phyloP scores from a whole-genome alignment of 2,888 invertebrate species.

The Eupeodes latifasciatus region DNA sequence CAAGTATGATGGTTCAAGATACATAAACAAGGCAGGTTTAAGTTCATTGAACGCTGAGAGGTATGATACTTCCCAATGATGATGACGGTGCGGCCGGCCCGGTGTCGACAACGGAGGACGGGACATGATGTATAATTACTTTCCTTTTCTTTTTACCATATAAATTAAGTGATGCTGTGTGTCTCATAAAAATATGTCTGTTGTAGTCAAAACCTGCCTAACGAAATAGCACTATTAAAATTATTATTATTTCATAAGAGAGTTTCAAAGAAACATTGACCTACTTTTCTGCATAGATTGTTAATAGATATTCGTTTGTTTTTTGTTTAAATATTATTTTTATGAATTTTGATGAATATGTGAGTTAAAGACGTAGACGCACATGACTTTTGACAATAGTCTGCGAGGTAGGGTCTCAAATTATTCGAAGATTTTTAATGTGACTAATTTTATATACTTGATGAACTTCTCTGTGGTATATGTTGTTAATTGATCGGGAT shows the following conservation, averaged over 20 bases:
- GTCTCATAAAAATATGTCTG: background rate
- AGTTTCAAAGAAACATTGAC: slow-evolving; percentile 73
- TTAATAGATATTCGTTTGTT: slow-evolving; percentile 3
- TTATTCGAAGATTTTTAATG: background rate
- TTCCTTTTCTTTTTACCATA: slow-evolving; percentile 39
- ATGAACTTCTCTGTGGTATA: no score
- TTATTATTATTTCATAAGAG: slow-evolving; percentile 68
- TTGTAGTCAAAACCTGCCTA: background rate
- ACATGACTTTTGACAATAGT: slow-evolving; percentile 18
- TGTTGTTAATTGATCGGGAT: no score
- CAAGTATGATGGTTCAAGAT: background rate
- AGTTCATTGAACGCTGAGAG: slow-evolving; percentile 71
- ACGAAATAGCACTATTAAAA: slow-evolving; percentile 15
- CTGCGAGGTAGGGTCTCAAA: background rate
- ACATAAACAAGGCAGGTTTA: slow-evolving; percentile 25
- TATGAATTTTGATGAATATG: background rate
- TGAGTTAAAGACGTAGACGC: slow-evolving; percentile 58
- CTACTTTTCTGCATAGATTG: slow-evolving; percentile 54
- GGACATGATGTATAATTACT: slow-evolving; percentile 20
- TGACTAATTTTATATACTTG: no score
- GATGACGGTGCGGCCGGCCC: background rate
- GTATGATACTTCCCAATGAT: slow-evolving; percentile 37
- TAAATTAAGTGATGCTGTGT: slow-evolving; percentile 55
- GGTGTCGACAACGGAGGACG: background rate
- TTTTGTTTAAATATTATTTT: background rate